Percentiles rank a stretch among this genome's conserved stretches.
Evolutionary conservation across 2,888 invertebrate genomes (phyloP).

Genomic region (Adela reaumurella): DNA sequence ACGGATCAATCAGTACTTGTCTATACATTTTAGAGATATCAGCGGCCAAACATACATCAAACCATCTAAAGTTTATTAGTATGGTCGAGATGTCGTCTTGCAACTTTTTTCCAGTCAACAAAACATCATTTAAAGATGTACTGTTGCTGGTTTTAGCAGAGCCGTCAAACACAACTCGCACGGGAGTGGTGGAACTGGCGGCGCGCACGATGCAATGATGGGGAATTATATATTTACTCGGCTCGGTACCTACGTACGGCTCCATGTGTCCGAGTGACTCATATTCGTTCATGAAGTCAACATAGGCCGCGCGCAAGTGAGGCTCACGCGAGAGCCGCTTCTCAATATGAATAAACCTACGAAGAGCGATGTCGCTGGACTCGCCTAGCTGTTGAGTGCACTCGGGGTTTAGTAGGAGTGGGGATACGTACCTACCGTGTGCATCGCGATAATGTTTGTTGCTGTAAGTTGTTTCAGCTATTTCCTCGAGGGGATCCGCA

Average conservation of each 20-base stretch:
- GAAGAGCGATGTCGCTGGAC: background rate
- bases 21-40: constrained; percentile 13
- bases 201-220: background rate
- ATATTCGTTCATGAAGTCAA: constrained; percentile 1
- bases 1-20: constrained; percentile 3
- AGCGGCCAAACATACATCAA: constrained; percentile 8
- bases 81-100: constrained; percentile 1
- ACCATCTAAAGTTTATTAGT: constrained; percentile 5
- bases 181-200: background rate
- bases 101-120: background rate
- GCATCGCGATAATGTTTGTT: background rate
- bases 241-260: background rate
- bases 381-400: background rate
- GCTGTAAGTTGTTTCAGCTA: background rate
- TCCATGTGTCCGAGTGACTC: constrained; percentile 1
- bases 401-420: background rate
- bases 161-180: background rate
- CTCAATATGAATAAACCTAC: background rate
- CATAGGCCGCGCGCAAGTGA: background rate
- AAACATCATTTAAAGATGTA: background rate
- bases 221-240: constrained; percentile 1
- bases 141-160: background rate
- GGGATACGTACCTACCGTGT: background rate
- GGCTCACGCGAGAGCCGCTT: background rate
- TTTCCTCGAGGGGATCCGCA: background rate